A percentile compares a stretch with the other conserved stretches of the same genome.
These are phyloP conservation scores for Euphydryas editha DNA, from an alignment of 2,888 invertebrate species.

Conservation along the genomic window DNA sequence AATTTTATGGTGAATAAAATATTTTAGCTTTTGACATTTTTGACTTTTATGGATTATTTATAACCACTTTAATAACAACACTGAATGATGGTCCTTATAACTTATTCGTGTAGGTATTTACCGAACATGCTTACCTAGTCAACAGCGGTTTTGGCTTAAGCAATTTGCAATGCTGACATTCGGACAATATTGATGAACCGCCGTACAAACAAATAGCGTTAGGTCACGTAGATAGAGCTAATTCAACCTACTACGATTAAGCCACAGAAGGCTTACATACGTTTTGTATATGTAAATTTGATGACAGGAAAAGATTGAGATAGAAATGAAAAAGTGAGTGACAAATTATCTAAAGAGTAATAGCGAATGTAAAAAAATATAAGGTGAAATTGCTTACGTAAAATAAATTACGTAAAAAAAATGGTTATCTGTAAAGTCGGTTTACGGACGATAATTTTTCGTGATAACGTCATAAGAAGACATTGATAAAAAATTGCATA, in stretches of 20 bases:
- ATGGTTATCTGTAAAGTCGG: too few species aligned
- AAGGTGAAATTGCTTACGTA: neutral
- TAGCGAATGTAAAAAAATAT: neutral
- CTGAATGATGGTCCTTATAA: neutral
- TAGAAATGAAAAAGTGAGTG: neutral
- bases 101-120: constrained; percentile 10
- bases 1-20: too few species aligned
- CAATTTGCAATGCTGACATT: constrained; percentile 41
- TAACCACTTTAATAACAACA: neutral
- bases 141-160: constrained; percentile 35
- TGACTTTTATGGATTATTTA: too few species aligned
- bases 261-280: constrained; percentile 4
- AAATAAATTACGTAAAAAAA: too few species aligned
- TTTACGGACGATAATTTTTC: too few species aligned
- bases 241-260: neutral
- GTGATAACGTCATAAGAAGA: too few species aligned
- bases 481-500: too few species aligned
- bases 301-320: too few species aligned
- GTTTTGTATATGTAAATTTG: neutral
- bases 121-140: constrained; percentile 28
- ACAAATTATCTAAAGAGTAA: neutral
- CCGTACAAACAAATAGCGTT: constrained; percentile 11
- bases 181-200: constrained; percentile 32
- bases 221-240: constrained; percentile 9
- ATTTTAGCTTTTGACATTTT: too few species aligned